phyloP scores from a whole-genome alignment of 1,140 invertebrate genomes.

The Brevipalpus yothersi region DNA sequence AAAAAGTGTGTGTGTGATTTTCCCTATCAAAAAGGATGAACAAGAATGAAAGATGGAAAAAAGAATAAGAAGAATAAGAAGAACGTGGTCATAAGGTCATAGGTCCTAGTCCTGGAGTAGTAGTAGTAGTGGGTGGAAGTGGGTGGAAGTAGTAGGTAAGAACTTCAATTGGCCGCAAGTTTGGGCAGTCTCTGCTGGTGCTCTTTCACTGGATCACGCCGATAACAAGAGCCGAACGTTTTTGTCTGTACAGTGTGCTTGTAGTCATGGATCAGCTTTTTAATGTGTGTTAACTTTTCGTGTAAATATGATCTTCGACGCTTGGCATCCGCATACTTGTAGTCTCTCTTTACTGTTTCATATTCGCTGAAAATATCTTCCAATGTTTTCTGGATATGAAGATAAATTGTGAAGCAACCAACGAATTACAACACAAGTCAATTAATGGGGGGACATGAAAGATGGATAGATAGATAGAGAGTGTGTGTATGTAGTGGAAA shows the following conservation, averaged over 20 bases:
- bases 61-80: neutral
- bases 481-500: no score
- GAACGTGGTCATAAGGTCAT: neutral
- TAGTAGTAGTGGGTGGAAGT: neutral
- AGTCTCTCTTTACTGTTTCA: constrained; percentile 42
- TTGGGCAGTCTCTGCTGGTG: no score
- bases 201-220: no score
- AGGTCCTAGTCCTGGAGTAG: neutral
- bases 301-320: constrained; percentile 58
- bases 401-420: neutral
- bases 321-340: constrained; percentile 39
- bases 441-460: no score
- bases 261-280: constrained; percentile 37
- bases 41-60: neutral
- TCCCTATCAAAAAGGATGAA: neutral
- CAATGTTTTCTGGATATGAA: constrained; percentile 32
- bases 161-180: no score
- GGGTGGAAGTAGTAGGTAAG: neutral
- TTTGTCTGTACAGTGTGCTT: neutral
- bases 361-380: constrained; percentile 56
- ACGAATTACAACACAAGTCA: no score
- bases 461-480: no score
- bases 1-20: neutral
- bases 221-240: neutral
- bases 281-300: constrained; percentile 67